Conservation (phyloP, 1,140 invertebrate species). For the Acyrthosiphon pisum region DNA sequence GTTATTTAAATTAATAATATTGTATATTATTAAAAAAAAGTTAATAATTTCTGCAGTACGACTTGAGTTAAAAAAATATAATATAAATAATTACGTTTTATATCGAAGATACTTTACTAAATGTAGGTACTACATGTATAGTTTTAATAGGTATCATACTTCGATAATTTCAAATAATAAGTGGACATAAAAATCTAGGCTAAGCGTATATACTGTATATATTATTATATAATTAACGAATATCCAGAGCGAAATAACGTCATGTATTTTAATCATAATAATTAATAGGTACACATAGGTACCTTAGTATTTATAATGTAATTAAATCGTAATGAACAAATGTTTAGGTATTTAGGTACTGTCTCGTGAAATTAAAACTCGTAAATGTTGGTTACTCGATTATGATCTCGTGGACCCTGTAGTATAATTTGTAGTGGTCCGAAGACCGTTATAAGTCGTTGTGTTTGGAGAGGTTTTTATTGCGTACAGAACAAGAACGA, state of each 20-base stretch:
- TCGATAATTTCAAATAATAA: background rate
- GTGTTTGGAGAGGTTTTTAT: background rate
- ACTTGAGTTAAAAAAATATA: background rate
- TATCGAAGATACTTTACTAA: background rate
- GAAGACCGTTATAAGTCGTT: background rate
- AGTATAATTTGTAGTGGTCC: background rate
- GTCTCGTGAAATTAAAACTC: background rate
- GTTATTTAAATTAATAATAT: background rate
- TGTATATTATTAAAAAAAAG: background rate
- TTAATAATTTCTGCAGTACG: background rate
- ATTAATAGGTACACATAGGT: background rate
- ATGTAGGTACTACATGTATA: background rate
- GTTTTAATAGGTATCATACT: background rate
- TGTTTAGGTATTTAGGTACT: background rate
- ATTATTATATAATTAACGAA: background rate
- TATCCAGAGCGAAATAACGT: background rate
- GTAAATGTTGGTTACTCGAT: background rate
- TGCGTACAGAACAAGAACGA: background rate
- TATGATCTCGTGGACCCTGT: background rate
- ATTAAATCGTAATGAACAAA: background rate
- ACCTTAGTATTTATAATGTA: background rate
- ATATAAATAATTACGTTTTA: background rate
- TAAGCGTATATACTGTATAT: background rate
- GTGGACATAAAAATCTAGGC: background rate
- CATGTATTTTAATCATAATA: background rate